Evolutionary conservation across 2,797 vertebrate species (phyloP), one percentile per base, ranked within the genome.

Genomic region (Streptopelia turtur): DNA sequence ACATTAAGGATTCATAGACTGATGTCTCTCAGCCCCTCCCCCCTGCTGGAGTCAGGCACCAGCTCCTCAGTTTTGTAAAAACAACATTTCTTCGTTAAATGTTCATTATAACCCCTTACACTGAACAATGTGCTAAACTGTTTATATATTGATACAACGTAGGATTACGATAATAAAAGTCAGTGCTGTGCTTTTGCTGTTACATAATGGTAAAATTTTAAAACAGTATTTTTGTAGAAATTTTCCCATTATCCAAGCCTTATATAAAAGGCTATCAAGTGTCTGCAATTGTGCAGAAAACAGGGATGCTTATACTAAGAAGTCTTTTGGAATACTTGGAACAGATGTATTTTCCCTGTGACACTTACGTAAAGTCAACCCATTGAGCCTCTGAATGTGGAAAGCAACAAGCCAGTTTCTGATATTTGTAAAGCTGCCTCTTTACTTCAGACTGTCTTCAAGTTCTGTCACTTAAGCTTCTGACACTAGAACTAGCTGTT

Each of bases 81-180:
- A 45, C 43, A 45, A 45, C 43, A 20, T 20, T 45, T 20, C 43
- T 45, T 45, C 18, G 5, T 45, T 45, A 45, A 45, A 45, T 45
- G 43, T 45, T 45, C 43, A 8, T 45, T 45, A 20, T 10, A 45
- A 4, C 5, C 14, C 27, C 13, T 60, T 28, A 6, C 12, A 14
- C 1, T 6, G 18, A 59, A 39, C 2, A 1, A 20, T 5, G 30
- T 13, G n/a, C 30, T 20, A 3, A 65, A 33, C 25, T 33, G 9
- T 59, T 68, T 24, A 31, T 23, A 27, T 41, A 41, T 6, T 0
- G 0, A 7, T 22, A 8, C 3, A 28, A 72, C 0, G 0, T 5
- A 31, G 27, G 8, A 39, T 45, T 63, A 55, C 27, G 25, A 60
- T 59, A 75, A 39, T 21, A 27, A 27, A 71, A 30, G 10, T 5